Evolutionary conservation across 1,140 invertebrate genomes (phyloP).

Genomic region (Micrasema minimum): DNA sequence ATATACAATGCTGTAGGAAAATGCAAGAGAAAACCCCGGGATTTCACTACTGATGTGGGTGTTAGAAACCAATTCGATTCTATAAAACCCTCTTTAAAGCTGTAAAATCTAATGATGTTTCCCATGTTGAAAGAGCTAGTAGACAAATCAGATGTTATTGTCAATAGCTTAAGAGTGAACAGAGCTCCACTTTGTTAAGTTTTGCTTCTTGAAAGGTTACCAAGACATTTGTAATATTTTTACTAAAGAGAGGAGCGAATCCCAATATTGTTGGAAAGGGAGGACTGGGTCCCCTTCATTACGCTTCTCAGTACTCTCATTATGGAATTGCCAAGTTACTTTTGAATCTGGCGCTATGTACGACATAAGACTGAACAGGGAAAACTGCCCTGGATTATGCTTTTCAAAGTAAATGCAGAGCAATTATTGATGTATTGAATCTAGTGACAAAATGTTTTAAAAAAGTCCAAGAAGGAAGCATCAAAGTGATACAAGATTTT

Average conservation of each 20-base stretch:
- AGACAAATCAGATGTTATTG: background rate
- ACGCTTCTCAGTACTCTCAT: background rate
- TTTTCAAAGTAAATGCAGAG: background rate
- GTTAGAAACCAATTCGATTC: background rate
- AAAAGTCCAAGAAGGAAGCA: background rate
- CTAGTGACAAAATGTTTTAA: background rate
- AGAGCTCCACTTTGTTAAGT: background rate
- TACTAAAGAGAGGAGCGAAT: conserved; percentile 14
- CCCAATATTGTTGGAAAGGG: conserved; percentile 3
- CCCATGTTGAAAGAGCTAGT: background rate
- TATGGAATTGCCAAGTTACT: background rate
- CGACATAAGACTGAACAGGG: background rate
- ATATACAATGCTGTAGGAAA: background rate
- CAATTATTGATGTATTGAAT: background rate
- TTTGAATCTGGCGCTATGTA: conserved; percentile 1
- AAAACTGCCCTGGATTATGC: background rate
- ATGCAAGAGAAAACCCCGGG: background rate
- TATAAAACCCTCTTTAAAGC: conserved; percentile 10
- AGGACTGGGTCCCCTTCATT: background rate
- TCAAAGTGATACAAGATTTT: background rate
- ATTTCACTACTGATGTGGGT: background rate
- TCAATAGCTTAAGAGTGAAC: background rate
- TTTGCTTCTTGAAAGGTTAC: background rate
- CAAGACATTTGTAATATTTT: conserved; percentile 4
- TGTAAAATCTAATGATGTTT: conserved; percentile 19